Evolutionary conservation across 2,797 vertebrate genomes (phyloP).

Genomic region (Melanotaenia pygmaea): DNA sequence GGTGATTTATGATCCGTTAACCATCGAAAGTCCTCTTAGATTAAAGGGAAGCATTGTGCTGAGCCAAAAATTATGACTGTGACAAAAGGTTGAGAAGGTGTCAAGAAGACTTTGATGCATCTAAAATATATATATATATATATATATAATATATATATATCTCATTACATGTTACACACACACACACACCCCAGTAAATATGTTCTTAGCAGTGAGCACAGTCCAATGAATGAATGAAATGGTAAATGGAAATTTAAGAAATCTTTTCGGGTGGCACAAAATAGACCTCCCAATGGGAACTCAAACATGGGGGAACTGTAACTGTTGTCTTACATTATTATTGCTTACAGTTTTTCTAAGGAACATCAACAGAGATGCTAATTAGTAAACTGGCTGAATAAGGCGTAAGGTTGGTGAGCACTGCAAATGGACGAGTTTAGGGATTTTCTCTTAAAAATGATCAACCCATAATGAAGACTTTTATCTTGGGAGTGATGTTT

Average conservation of each 20-base stretch:
- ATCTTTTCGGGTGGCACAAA: too few relatives aligned
- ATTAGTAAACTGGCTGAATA: neutral
- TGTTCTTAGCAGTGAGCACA: too few relatives aligned
- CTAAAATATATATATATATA: conserved; percentile 10
- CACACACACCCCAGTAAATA: too few relatives aligned
- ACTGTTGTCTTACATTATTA: neutral
- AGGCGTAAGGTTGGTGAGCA: neutral
- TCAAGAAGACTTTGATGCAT: conserved; percentile 22
- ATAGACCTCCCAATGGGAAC: too few relatives aligned
- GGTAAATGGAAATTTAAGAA: too few relatives aligned
- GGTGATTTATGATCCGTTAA: conserved; percentile 76
- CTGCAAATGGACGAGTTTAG: neutral
- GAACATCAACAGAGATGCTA: neutral
- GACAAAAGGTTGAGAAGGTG: conserved; percentile 44
- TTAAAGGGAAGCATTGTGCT: conserved; percentile 53
- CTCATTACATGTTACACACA: too few relatives aligned
- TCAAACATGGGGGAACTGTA: too few relatives aligned
- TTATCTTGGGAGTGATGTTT: neutral
- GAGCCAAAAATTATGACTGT: conserved; percentile 60
- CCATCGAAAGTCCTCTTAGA: conserved; percentile 48
- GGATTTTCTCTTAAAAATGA: neutral
- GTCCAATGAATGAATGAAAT: too few relatives aligned
- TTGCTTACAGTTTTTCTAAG: neutral
- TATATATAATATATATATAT: too few relatives aligned
- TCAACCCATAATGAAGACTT: neutral